phyloP scores from a whole-genome alignment of 2,888 invertebrate species.

The Pterostichus madidus region DNA sequence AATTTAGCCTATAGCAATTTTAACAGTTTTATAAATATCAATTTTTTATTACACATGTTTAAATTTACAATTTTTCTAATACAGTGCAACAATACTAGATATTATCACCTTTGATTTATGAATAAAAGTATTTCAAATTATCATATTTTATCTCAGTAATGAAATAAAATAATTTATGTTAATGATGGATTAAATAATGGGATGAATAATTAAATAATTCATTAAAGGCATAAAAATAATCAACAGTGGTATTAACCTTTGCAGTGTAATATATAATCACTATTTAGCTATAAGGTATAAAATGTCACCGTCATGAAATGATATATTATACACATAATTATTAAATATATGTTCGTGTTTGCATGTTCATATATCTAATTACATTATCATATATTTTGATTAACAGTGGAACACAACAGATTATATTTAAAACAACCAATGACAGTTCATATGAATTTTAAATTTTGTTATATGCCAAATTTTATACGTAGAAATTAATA shows the following conservation, averaged over 20 bases:
- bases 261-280: conserved; percentile 22
- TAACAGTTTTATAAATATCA: too few species aligned
- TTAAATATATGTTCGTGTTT: conserved; percentile 43
- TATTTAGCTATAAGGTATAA: conserved; percentile 41
- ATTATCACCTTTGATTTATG: too few species aligned
- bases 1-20: too few species aligned
- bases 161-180: too few species aligned
- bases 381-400: conserved; percentile 55
- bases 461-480: conserved; percentile 33
- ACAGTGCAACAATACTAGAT: too few species aligned
- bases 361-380: conserved; percentile 34
- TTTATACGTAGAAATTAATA: conserved; percentile 33
- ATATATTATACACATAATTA: conserved; percentile 28
- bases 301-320: conserved; percentile 31
- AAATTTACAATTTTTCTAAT: too few species aligned
- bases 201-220: conserved; percentile 26
- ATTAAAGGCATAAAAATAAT: conserved; percentile 22
- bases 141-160: not conserved
- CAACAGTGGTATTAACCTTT: not conserved
- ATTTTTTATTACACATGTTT: too few species aligned
- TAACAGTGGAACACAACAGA: conserved; percentile 23
- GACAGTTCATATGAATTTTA: conserved; percentile 50
- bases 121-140: not conserved
- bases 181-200: not conserved
- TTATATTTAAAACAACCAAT: conserved; percentile 50